A percentile compares a stretch with the other conserved stretches of the same genome.
Evolutionary conservation across 1,140 invertebrate genomes (phyloP).

Genomic region (Cardiocondyla obscurior): DNA sequence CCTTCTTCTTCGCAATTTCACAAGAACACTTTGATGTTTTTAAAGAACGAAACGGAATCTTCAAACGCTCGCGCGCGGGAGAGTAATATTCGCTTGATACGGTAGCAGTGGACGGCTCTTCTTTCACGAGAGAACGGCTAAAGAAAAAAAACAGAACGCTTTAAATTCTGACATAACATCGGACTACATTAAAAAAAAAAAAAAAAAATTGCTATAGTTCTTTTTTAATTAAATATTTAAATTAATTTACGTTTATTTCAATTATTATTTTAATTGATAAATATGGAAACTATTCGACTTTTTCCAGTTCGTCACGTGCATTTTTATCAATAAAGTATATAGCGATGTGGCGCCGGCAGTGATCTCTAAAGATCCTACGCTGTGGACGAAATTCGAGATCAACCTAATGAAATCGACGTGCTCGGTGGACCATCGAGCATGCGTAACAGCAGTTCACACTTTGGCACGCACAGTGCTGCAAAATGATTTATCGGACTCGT

Average conservation of each 20-base stretch:
- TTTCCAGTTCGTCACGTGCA: slow-evolving; percentile 40
- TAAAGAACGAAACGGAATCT: slow-evolving; percentile 14
- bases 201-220: neutral
- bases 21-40: slow-evolving; percentile 36
- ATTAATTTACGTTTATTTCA: neutral
- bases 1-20: slow-evolving; percentile 23
- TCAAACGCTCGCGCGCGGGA: neutral
- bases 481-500: slow-evolving; percentile 9
- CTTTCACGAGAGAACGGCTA: neutral
- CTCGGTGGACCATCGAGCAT: slow-evolving; percentile 18
- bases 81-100: slow-evolving; percentile 8
- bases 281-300: neutral
- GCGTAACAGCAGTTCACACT: neutral
- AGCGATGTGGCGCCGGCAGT: neutral
- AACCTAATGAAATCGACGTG: slow-evolving; percentile 49
- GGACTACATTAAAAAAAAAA: slow-evolving; percentile 1
- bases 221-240: neutral
- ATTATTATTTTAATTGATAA: too few relatives aligned
- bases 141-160: neutral
- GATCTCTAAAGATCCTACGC: neutral
- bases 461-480: neutral
- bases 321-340: slow-evolving; percentile 30
- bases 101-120: neutral
- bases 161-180: too few relatives aligned
- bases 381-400: slow-evolving; percentile 32